A percentile compares a stretch with the other conserved stretches of the same genome.
Conservation (phyloP, 2,888 invertebrate genomes). For the Drosophila lutescens region DNA sequence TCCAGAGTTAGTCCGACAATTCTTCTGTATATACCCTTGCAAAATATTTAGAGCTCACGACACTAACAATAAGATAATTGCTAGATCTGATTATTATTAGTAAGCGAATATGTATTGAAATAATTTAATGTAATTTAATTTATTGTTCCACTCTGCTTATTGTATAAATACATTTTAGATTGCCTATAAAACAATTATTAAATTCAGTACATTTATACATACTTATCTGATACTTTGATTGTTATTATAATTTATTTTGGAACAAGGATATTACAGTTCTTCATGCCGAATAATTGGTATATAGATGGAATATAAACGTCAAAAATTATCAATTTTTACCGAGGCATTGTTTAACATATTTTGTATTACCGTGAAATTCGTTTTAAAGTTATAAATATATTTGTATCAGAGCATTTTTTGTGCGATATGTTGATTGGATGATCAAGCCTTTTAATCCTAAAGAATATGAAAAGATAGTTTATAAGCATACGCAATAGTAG, state of each 20-base stretch:
- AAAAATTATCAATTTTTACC: neutral
- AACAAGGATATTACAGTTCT: neutral
- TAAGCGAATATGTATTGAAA: neutral
- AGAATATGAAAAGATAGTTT: neutral
- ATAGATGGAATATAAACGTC: neutral
- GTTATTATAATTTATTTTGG: neutral
- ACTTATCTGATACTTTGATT: neutral
- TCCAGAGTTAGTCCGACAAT: slow-evolving; percentile 15
- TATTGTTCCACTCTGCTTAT: slow-evolving; percentile 1
- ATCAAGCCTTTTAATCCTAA: neutral
- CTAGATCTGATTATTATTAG: neutral
- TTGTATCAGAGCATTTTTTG: neutral
- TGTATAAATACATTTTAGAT: neutral
- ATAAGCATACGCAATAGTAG: neutral
- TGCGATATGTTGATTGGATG: neutral
- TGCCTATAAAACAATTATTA: neutral
- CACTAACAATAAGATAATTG: neutral
- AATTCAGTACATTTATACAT: neutral
- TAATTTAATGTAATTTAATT: neutral
- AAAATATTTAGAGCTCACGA: neutral
- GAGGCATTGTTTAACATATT: neutral
- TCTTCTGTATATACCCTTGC: slow-evolving; percentile 25
- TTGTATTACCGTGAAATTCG: neutral
- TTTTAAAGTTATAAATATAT: neutral
- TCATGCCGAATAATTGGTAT: neutral